phyloP scores from a whole-genome alignment of 2,113 vertebrate species.

The Misgurnus mizolepis region DNA sequence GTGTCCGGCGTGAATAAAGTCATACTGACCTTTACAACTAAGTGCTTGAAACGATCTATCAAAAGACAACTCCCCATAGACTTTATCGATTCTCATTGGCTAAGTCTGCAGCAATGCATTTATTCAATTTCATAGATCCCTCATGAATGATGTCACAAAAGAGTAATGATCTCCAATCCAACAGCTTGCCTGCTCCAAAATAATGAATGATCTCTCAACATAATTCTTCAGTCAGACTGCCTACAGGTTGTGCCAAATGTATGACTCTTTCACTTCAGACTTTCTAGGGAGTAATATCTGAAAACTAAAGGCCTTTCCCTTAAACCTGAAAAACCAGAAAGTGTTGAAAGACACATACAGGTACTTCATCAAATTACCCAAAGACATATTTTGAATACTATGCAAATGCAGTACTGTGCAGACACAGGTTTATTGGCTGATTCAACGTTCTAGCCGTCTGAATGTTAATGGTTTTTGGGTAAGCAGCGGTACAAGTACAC shows the following conservation, averaged over 20 bases:
- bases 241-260: not conserved
- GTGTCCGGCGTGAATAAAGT: not conserved
- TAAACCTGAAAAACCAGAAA: conserved; percentile 24
- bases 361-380: too few species aligned
- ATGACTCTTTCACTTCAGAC: conserved; percentile 16
- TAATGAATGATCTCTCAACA: not conserved
- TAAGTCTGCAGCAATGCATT: conserved; percentile 5
- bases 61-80: not conserved
- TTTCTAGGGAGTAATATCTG: not conserved
- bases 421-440: too few species aligned
- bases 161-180: conserved; percentile 11
- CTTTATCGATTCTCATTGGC: conserved; percentile 9
- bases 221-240: not conserved
- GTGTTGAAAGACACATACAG: not conserved
- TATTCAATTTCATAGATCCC: not conserved
- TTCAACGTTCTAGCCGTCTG: too few species aligned
- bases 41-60: not conserved
- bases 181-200: not conserved
- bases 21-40: conserved; percentile 9
- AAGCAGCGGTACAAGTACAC: not conserved
- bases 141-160: not conserved
- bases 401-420: too few species aligned
- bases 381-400: too few species aligned
- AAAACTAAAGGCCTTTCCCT: not conserved
- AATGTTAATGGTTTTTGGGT: too few species aligned